Percentiles rank a stretch among this genome's conserved stretches.
These are phyloP conservation scores for Rhopalosiphum nymphaeae DNA, from an alignment of 2,888 invertebrate genomes.

Conservation along the genomic window DNA sequence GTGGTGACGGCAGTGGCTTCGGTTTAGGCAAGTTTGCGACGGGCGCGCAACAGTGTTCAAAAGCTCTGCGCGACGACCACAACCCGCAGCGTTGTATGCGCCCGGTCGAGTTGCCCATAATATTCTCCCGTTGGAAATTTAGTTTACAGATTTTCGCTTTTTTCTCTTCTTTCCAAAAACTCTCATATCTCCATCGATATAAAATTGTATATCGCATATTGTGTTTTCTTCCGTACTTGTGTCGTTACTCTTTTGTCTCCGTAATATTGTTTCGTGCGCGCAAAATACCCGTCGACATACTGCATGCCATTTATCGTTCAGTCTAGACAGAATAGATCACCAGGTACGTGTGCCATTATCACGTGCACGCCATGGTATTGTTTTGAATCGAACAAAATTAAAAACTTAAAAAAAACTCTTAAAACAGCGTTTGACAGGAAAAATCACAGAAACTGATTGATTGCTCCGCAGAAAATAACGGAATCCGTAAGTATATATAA, in stretches of 20 bases:
- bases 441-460: background rate
- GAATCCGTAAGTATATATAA: background rate
- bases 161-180: background rate
- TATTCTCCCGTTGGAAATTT: background rate
- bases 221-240: background rate
- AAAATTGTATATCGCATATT: background rate
- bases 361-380: background rate
- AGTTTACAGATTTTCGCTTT: background rate
- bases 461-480: background rate
- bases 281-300: background rate
- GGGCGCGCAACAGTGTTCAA: slow-evolving; percentile 61
- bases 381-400: background rate
- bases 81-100: slow-evolving; percentile 23
- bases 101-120: background rate
- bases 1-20: background rate
- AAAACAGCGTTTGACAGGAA: background rate
- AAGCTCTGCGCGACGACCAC: slow-evolving; percentile 51
- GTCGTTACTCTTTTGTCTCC: background rate
- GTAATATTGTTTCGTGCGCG: background rate
- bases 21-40: slow-evolving; percentile 6
- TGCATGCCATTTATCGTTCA: background rate
- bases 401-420: background rate
- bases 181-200: background rate
- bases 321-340: background rate
- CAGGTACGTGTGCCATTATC: background rate